These are phyloP conservation scores for Orientallactaga bullata DNA, from an alignment of 2,113 vertebrate species.

Conservation along the genomic window DNA sequence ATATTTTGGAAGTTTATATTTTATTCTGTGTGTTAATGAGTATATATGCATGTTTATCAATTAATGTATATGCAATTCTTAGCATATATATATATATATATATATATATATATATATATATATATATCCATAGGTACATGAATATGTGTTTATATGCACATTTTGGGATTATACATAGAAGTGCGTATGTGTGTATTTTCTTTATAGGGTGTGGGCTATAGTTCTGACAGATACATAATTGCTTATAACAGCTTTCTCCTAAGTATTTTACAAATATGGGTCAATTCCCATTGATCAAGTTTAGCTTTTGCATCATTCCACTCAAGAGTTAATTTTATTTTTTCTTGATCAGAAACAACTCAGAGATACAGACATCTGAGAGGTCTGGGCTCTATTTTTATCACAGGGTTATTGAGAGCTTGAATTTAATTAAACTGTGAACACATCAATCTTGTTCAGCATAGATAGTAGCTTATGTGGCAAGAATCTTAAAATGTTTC, in stretches of 20 bases:
- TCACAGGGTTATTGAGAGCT: conserved; percentile 37
- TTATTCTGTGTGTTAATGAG: not conserved
- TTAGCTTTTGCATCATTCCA: conserved; percentile 41
- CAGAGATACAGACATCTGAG: not conserved
- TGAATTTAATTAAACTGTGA: conserved; percentile 76
- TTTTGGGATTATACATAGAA: not conserved
- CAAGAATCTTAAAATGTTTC: conserved; percentile 50
- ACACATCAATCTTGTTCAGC: not conserved
- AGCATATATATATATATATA: not conserved
- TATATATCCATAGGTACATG: not conserved
- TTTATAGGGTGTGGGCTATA: not conserved
- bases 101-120: not conserved
- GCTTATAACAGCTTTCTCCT: not conserved
- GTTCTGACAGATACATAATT: not conserved
- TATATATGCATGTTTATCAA: too few relatives aligned
- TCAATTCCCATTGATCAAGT: conserved; percentile 35
- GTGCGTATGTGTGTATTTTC: not conserved
- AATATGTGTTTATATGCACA: not conserved
- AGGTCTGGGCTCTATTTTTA: conserved; percentile 36
- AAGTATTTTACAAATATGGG: conserved; percentile 53
- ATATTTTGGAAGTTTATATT: not conserved
- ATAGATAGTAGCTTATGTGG: not conserved
- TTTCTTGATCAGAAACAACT: conserved; percentile 59
- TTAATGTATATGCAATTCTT: too few relatives aligned
- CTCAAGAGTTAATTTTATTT: conserved; percentile 62